Base-by-base conservation (phyloP, 2,113 vertebrate genomes). In the Lipophrys pholis region DNA sequence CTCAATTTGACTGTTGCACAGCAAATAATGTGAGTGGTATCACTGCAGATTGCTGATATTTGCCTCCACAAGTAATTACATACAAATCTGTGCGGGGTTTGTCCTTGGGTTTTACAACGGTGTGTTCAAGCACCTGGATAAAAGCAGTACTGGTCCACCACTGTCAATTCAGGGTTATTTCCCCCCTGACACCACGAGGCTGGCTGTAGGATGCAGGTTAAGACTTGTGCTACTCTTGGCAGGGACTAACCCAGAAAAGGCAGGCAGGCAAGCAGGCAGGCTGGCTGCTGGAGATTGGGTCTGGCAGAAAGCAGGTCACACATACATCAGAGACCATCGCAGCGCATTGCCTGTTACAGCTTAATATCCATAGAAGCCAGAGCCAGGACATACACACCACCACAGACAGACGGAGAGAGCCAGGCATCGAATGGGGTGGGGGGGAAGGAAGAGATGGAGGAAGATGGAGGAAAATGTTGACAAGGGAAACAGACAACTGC, bases 231-330 rank as follows among this genome's bases (percentile, higher is more conserved):
- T 73, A 56, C 69, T 72, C 79, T 59, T 91, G 84, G 83, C 83
- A 73, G 80, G 83, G 59, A 83, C 63, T 87, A 90, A 89, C 87
- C 88, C 89, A 93, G 87, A 91, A 89, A 88, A 80, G 48, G 77
- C 65, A 40, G 42, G 65, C 57, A 61, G 62, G 74, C 71, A 53
- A 48, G 62, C 53, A 59, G 73, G 73, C 53, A 6, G 69, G 61
- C 84, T 58, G 78, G 78, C 83, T 82, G 66, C 61, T 77, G 68
- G 87, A 87, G 86, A 87, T 81, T 86, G 86, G 77, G 84, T 82
- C 85, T 84, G 67, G 80, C 56, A 61, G 86, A 91, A 93, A 92
- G 80, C 88, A 91, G 91, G 89, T 93, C 92, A 92, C 85, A 86
- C 80, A 85, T 85, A 89, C 90, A 90, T 89, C 86, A 91, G 87